Conservation (phyloP, 2,113 vertebrate genomes). For the Entomyzon cyanotis region DNA sequence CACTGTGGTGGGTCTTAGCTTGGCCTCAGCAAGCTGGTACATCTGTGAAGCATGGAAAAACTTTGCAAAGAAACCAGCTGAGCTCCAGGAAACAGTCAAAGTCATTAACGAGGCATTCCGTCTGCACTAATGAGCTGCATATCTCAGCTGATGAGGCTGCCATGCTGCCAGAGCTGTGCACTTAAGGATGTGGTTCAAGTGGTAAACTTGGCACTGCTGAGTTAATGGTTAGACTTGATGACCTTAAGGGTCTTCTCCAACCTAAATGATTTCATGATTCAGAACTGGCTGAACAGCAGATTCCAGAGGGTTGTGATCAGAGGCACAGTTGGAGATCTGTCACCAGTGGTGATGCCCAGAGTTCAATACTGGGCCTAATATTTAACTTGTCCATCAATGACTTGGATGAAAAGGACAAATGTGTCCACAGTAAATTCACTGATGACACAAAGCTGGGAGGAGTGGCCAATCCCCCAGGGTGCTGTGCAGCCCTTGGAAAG, state of each 20-base stretch:
- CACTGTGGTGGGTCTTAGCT: accelerated
- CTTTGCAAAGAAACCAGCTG: background rate
- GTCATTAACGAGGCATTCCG: accelerated
- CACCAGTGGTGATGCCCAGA: background rate
- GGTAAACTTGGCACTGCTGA: no score
- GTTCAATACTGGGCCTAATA: background rate
- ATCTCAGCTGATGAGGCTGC: background rate
- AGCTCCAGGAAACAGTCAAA: background rate
- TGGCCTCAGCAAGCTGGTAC: background rate
- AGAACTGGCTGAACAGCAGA: background rate
- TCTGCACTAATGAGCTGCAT: accelerated
- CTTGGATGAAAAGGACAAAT: background rate
- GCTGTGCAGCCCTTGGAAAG: background rate
- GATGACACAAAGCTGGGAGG: background rate
- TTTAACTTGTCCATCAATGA: background rate
- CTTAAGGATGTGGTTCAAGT: accelerated
- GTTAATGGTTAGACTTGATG: background rate
- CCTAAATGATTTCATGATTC: background rate
- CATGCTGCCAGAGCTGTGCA: accelerated
- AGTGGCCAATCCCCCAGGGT: background rate
- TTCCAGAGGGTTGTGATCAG: background rate
- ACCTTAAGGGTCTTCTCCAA: background rate
- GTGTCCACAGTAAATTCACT: no score
- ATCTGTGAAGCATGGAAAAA: accelerated
- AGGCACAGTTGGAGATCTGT: background rate